These are phyloP conservation scores for Clarias fuscus DNA, from an alignment of 2,797 vertebrate genomes.

Conservation along the genomic window DNA sequence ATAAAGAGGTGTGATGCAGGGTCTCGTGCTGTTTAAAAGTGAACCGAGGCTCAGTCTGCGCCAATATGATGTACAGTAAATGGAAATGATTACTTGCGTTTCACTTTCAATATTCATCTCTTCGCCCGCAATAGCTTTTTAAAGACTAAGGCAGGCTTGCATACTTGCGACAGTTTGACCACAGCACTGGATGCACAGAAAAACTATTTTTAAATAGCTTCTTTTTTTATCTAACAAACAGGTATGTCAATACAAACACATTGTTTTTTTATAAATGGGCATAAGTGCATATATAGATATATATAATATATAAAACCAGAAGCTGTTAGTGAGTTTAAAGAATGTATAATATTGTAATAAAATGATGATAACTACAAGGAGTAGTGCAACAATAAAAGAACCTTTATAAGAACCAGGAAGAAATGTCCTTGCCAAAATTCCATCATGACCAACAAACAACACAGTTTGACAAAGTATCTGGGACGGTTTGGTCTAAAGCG, in stretches of 20 bases:
- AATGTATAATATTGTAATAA: background rate
- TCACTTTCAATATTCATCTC: background rate
- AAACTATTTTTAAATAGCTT: background rate
- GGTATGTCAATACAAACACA: background rate
- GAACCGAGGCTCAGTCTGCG: background rate
- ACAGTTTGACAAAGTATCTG: background rate
- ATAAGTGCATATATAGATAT: background rate
- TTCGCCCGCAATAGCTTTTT: background rate
- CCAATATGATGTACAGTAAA: background rate
- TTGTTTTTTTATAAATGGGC: background rate
- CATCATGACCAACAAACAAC: background rate
- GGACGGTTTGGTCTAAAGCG: too few relatives aligned
- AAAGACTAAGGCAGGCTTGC: background rate
- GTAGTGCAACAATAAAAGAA: background rate
- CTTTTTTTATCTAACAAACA: background rate
- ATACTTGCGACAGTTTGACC: background rate
- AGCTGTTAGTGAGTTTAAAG: background rate
- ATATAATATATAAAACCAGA: background rate
- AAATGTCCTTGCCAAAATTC: background rate
- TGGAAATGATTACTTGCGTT: background rate
- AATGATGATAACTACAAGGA: background rate
- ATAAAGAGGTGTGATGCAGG: background rate
- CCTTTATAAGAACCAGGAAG: background rate
- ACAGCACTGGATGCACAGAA: background rate
- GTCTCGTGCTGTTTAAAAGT: background rate